Percentiles rank a stretch among this genome's conserved stretches.
phyloP scores from a whole-genome alignment of 1,140 invertebrate genomes.

The Ridgeia piscesae region DNA sequence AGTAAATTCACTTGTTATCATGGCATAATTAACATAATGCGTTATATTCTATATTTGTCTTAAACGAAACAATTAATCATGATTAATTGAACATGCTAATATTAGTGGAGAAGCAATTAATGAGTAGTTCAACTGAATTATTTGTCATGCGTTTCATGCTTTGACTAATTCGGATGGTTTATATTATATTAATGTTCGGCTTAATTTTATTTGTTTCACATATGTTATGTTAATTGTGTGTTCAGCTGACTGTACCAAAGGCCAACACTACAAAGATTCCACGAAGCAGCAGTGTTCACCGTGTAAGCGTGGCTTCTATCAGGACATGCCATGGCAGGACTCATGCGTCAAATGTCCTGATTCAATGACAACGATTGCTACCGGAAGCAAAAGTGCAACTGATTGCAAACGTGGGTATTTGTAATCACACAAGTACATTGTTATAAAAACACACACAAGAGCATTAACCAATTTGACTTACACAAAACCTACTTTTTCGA shows the following conservation, averaged over 20 bases:
- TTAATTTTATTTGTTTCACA: too few species aligned
- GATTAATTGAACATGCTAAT: too few species aligned
- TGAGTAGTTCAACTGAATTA: too few species aligned
- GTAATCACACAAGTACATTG: neutral
- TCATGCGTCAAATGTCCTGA: neutral
- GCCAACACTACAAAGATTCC: neutral
- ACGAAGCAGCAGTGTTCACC: neutral
- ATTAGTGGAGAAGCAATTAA: too few species aligned
- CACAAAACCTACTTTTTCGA: too few species aligned
- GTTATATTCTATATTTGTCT: too few species aligned
- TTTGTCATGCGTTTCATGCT: too few species aligned
- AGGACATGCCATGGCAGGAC: neutral
- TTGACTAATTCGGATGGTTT: too few species aligned
- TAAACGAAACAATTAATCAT: too few species aligned
- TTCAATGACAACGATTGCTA: neutral
- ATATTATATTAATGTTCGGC: too few species aligned
- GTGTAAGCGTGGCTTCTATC: neutral
- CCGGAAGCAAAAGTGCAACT: neutral
- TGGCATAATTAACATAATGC: too few species aligned
- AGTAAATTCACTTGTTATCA: too few species aligned
- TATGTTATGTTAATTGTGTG: neutral
- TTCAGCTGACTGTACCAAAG: neutral
- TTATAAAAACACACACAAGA: neutral
- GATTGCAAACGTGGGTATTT: neutral
- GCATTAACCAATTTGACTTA: neutral